Base-by-base conservation (phyloP, 2,113 vertebrate species). In the Nematolebias whitei region DNA sequence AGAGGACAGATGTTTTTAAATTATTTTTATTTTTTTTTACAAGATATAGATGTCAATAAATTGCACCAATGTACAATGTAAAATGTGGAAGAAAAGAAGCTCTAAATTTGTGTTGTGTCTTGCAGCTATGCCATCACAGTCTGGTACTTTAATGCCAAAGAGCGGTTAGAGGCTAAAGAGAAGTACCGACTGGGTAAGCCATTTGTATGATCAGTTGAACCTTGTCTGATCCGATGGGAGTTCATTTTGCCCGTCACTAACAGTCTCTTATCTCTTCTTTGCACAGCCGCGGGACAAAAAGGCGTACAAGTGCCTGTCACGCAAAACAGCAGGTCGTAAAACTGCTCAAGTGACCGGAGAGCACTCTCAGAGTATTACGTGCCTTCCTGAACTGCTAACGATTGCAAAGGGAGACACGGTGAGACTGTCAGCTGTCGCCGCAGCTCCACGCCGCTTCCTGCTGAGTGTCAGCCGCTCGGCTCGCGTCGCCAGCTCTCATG, bases 111-210 rank as follows among this genome's bases (percentile, higher is more conserved):
- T n/a, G n/a, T n/a, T 64, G 48, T 85, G 45, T 80, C 15, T 79
- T 61, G 4, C 86, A 97, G 96, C 79, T 97, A 95, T 73, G 95
- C 95, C 84, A 96, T 97, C 91, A 97, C 96, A 18, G 94, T 97
- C 88, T 97, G 96, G 96, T 97, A 96, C 94, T 97, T 97, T 82
- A 95, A 97, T 75, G 95, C 95, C 71, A 95, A 96, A 91, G 95
- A 97, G 85, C 86, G 95, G 77, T 92, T 93, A 35, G 93, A 94
- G 78, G 95, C 95, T 80, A 96, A 95, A 86, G 94, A 95, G 84
- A 95, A 94, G 80, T 96, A 96, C 85, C 89, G 85, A 83, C 80
- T 94, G 70, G 94, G 96, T 97, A 79, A 73, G 87, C 51, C 5
- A 29, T 56, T 29, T 71, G 15, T 14, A 18, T 11, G 9, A 14